These are phyloP conservation scores for Tachysurus fulvidraco DNA, from an alignment of 2,113 vertebrate species.

Conservation along the genomic window DNA sequence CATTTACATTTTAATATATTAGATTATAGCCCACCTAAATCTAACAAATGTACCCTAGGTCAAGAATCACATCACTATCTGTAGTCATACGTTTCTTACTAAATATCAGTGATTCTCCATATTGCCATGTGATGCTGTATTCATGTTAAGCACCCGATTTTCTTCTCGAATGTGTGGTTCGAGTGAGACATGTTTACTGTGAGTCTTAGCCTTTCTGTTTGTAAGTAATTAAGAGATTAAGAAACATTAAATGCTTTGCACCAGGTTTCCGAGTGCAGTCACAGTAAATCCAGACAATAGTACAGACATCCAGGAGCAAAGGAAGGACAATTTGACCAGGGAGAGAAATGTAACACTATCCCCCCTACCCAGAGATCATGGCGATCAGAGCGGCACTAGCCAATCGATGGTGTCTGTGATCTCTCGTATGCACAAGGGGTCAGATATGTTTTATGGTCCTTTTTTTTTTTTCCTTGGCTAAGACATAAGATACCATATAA, in stretches of 20 bases:
- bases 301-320: too few relatives aligned
- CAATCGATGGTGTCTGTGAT: too few relatives aligned
- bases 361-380: too few relatives aligned
- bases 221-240: too few relatives aligned
- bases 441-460: too few relatives aligned
- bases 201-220: too few relatives aligned
- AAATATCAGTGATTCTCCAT: neutral
- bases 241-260: neutral
- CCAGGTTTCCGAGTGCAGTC: neutral
- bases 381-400: too few relatives aligned
- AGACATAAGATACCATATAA: too few relatives aligned
- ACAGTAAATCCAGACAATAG: neutral
- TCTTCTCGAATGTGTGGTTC: neutral
- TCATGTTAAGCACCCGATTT: neutral
- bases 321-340: too few relatives aligned
- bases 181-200: neutral
- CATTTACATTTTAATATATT: neutral
- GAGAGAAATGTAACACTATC: too few relatives aligned
- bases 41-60: neutral
- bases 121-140: neutral
- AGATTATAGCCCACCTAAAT: neutral
- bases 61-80: neutral
- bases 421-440: too few relatives aligned
- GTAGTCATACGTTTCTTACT: neutral
- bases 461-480: too few relatives aligned